These are phyloP conservation scores for Chamaea fasciata DNA, from an alignment of 2,113 vertebrate species.

Conservation along the genomic window DNA sequence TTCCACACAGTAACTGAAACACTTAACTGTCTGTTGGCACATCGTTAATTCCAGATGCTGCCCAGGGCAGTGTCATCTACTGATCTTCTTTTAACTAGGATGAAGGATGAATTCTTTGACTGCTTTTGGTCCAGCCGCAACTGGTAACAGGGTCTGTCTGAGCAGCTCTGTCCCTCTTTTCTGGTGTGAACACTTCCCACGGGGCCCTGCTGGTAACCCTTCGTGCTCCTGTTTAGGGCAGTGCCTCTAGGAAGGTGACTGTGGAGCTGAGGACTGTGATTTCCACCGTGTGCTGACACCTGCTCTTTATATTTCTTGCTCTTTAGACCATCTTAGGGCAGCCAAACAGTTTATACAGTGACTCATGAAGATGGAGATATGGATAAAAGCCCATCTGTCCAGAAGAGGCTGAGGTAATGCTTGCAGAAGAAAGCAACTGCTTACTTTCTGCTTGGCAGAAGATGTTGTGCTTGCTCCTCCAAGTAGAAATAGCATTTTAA, in stretches of 20 bases:
- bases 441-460: constrained; percentile 21
- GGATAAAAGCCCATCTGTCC: constrained; percentile 29
- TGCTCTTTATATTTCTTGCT: background rate
- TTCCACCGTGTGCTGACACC: background rate
- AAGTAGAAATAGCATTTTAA: background rate
- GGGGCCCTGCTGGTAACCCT: accelerated
- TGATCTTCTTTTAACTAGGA: background rate
- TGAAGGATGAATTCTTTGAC: background rate
- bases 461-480: background rate
- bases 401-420: constrained; percentile 36
- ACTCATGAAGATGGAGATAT: constrained; percentile 21
- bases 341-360: background rate
- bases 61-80: background rate
- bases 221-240: accelerated
- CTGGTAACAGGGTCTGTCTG: background rate
- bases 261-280: background rate
- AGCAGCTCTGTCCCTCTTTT: background rate
- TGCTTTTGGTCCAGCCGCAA: background rate
- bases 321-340: background rate
- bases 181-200: background rate
- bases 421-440: background rate
- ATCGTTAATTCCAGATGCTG: background rate
- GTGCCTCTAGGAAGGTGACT: background rate
- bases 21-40: background rate
- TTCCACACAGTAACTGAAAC: background rate